Percentiles rank a stretch among this genome's conserved stretches.
Conservation (phyloP, 1,140 invertebrate species). For the Sweltsa coloradensis region DNA sequence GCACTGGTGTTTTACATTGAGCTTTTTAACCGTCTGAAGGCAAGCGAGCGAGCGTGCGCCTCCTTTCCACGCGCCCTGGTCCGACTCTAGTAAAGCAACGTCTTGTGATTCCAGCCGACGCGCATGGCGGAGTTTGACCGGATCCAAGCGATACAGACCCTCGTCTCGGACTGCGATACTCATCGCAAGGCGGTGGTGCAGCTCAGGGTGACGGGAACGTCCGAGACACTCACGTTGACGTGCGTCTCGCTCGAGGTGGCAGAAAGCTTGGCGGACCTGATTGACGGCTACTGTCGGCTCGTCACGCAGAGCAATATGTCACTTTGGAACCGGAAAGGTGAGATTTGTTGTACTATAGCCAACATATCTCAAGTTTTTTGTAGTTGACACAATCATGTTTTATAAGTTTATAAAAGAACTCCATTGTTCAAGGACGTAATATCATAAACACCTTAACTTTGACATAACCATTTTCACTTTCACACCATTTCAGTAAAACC, state of each 20-base stretch:
- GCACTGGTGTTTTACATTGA: no score
- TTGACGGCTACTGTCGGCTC: slow-evolving; percentile 91
- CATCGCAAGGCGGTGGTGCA: slow-evolving; percentile 70
- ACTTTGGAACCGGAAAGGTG: slow-evolving; percentile 77
- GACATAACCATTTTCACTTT: no score
- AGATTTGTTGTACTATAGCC: slow-evolving; percentile 7
- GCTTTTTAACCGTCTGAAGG: no score
- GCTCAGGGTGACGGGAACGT: slow-evolving; percentile 65
- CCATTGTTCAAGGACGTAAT: no score
- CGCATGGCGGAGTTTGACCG: slow-evolving; percentile 69
- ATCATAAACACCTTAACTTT: no score
- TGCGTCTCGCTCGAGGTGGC: slow-evolving; percentile 72
- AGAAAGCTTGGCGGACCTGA: slow-evolving; percentile 92
- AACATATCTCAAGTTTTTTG: not conserved
- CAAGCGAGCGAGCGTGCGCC: no score
- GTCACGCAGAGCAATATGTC: slow-evolving; percentile 62
- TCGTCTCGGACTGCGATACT: slow-evolving; percentile 59
- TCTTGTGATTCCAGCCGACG: no score
- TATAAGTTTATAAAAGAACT: slow-evolving; percentile 1
- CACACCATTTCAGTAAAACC: no score
- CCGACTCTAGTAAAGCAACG: no score
- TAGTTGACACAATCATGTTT: no score
- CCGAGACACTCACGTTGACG: slow-evolving; percentile 80
- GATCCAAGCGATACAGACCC: slow-evolving; percentile 63
- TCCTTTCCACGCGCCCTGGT: no score